A percentile compares a stretch with the other conserved stretches of the same genome.
phyloP scores from a whole-genome alignment of 2,888 invertebrate species.

The Idaea straminata region DNA sequence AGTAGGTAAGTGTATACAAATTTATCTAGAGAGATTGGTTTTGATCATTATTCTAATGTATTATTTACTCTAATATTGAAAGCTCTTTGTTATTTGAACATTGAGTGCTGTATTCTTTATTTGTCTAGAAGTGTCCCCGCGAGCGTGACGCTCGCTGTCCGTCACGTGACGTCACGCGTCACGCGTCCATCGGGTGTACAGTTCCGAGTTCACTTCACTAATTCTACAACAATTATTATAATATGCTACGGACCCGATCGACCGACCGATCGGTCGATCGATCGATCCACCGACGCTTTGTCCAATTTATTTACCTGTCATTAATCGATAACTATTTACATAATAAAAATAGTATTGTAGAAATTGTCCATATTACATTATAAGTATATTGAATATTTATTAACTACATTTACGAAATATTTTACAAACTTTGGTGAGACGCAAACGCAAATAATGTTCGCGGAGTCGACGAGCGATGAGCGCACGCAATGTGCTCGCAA shows the following conservation, averaged over 20 bases:
- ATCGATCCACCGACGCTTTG: constrained; percentile 68
- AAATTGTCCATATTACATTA: constrained; percentile 63
- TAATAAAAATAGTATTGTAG: constrained; percentile 68
- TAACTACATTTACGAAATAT: constrained; percentile 64
- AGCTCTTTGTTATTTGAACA: constrained; percentile 81
- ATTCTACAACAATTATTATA: constrained; percentile 76
- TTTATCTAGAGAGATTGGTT: constrained; percentile 76
- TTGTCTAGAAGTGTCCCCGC: constrained; percentile 68
- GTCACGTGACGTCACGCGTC: constrained; percentile 39
- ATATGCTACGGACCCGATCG: constrained; percentile 75
- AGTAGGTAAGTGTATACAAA: constrained; percentile 66
- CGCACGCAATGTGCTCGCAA: background rate
- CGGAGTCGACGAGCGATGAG: background rate
- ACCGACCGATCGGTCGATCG: constrained; percentile 60
- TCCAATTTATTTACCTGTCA: constrained; percentile 62
- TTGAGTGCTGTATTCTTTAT: constrained; percentile 77
- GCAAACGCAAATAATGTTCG: constrained; percentile 48
- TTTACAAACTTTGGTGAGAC: constrained; percentile 80
- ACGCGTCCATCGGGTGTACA: constrained; percentile 50
- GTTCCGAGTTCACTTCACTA: constrained; percentile 69
- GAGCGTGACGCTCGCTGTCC: constrained; percentile 58
- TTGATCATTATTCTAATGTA: constrained; percentile 72
- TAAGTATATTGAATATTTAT: constrained; percentile 66
- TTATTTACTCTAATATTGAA: constrained; percentile 76
- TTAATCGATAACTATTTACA: constrained; percentile 75